Evolutionary conservation across 2,113 vertebrate genomes (phyloP).

Genomic region (Seriola aureovittata): DNA sequence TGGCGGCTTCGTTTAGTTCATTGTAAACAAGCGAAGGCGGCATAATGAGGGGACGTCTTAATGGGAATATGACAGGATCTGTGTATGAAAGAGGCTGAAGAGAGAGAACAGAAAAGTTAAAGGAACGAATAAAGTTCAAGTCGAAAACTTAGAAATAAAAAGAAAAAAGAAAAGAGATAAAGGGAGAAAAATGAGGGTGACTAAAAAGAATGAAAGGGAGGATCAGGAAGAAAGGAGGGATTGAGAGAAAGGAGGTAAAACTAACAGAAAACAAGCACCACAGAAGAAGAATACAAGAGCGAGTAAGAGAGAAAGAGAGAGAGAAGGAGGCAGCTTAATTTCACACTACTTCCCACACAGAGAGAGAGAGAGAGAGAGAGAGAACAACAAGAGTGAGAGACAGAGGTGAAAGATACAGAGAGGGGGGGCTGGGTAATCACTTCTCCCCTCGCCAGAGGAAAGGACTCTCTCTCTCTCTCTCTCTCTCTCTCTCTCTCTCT

Average conservation of each 20-base stretch:
- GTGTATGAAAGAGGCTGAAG: background rate
- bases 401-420: conserved; percentile 14
- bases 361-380: conserved; percentile 11
- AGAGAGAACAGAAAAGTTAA: background rate
- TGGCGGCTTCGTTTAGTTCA: too few relatives aligned
- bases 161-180: background rate
- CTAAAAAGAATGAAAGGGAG: background rate
- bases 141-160: background rate
- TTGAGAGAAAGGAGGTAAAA: background rate
- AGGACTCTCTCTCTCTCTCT: conserved; percentile 51
- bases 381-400: conserved; percentile 35
- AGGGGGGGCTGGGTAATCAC: conserved; percentile 35
- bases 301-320: conserved; percentile 20
- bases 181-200: background rate
- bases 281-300: conserved; percentile 1
- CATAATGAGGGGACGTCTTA: too few relatives aligned
- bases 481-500: conserved; percentile 42
- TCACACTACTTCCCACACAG: conserved; percentile 69
- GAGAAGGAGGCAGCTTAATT: conserved; percentile 51
- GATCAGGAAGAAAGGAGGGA: background rate
- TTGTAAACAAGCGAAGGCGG: too few relatives aligned
- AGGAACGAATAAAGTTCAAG: too few relatives aligned
- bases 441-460: conserved; percentile 33
- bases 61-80: too few relatives aligned
- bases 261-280: background rate